These are phyloP conservation scores for Neodon shergylaensis DNA, from an alignment of 2,113 vertebrate genomes.

Conservation along the genomic window DNA sequence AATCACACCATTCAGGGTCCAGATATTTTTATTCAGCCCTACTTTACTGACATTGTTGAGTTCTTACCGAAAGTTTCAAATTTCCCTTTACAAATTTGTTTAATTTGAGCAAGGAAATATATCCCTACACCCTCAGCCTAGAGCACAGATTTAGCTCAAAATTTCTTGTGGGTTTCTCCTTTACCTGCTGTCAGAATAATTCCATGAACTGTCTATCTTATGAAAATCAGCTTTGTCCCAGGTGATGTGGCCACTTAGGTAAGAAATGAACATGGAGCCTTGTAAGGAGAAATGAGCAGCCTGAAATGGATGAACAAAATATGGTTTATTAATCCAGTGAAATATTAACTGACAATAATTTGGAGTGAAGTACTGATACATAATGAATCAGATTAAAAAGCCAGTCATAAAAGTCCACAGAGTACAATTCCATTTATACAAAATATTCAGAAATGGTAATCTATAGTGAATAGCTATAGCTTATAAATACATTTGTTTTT, in stretches of 20 bases:
- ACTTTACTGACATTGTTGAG: not conserved
- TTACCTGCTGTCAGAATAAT: not conserved
- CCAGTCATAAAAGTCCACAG: not conserved
- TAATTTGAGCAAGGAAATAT: not conserved
- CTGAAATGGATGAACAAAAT: not conserved
- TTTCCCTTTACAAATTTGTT: not conserved
- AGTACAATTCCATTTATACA: constrained; percentile 9
- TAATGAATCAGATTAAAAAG: not conserved
- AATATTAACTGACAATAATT: constrained; percentile 41
- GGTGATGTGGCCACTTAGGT: not conserved
- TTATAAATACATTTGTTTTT: not conserved
- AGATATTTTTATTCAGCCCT: not conserved
- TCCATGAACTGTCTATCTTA: not conserved
- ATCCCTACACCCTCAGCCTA: not conserved
- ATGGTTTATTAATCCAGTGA: not conserved
- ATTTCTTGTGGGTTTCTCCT: not conserved
- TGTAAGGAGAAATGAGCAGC: not conserved
- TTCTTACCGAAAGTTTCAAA: not conserved
- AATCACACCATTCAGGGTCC: not conserved
- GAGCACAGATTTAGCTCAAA: not conserved
- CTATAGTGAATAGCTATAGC: not conserved
- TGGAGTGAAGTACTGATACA: not conserved
- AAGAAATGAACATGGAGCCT: not conserved
- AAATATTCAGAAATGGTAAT: not conserved
- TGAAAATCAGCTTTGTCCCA: not conserved